These are phyloP conservation scores for Prunella himalayana DNA, from an alignment of 2,113 vertebrate genomes.

Conservation along the genomic window DNA sequence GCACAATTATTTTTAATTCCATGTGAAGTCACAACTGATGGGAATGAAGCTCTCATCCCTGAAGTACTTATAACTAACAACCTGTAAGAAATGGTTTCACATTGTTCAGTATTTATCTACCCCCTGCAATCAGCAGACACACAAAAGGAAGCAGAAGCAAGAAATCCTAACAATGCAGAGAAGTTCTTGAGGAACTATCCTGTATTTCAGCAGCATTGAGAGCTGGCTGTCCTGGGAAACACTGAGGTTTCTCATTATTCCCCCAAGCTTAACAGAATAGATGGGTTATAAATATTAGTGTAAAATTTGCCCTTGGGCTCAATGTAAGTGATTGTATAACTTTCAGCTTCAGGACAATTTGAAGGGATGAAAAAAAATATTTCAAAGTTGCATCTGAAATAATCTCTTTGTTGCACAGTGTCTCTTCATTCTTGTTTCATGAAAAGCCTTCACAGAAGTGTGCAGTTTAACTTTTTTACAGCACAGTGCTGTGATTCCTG, in stretches of 20 bases:
- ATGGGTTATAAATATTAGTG: not conserved
- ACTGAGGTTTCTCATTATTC: not conserved
- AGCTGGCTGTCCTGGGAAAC: not conserved
- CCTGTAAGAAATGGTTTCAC: not conserved
- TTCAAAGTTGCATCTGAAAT: not conserved
- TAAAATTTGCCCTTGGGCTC: not conserved
- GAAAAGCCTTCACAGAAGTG: not conserved
- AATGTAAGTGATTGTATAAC: not conserved
- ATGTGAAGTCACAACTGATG: not conserved
- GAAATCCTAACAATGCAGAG: not conserved
- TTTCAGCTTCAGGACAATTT: not conserved
- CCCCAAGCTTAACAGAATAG: not conserved
- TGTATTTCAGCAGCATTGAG: not conserved
- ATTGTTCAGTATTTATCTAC: not conserved
- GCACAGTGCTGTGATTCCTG: not conserved
- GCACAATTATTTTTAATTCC: not conserved
- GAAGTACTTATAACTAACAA: not conserved
- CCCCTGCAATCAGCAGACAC: not conserved
- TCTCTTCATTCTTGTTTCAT: not conserved
- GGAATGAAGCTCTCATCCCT: not conserved
- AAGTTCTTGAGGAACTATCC: not conserved
- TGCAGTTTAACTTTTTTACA: accelerated
- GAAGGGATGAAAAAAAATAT: not conserved
- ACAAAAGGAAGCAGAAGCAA: not conserved
- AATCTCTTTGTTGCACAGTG: not conserved